Conservation (phyloP, 1,140 invertebrate genomes). For the Brachionus paranguensis region DNA sequence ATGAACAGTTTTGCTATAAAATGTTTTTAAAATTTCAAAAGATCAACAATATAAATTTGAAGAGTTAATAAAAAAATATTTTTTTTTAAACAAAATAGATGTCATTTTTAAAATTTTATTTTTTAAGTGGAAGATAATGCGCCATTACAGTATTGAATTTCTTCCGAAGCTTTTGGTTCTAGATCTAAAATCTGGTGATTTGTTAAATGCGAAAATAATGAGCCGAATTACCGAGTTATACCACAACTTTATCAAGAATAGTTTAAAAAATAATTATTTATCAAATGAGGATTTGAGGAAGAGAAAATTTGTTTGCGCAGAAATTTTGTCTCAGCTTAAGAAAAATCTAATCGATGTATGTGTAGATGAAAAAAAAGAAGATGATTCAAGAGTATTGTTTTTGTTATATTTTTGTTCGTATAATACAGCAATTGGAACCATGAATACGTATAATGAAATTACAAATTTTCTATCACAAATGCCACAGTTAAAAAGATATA, state of each 20-base stretch:
- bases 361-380: background rate
- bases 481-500: background rate
- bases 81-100: background rate
- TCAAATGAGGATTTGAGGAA: background rate
- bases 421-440: background rate
- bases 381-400: background rate
- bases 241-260: background rate
- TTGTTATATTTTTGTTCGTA: conserved; percentile 30
- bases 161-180: background rate
- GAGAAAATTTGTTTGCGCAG: background rate
- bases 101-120: background rate
- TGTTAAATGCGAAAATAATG: background rate
- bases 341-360: background rate
- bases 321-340: background rate
- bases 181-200: background rate
- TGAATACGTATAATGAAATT: background rate
- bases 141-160: background rate
- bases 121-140: background rate
- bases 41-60: too few species aligned
- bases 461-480: background rate
- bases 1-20: too few species aligned
- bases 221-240: background rate
- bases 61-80: background rate
- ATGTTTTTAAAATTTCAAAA: too few species aligned
- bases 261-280: background rate